These are phyloP conservation scores for Nemapogon koenigi DNA, from an alignment of 2,888 invertebrate species.

Conservation along the genomic window DNA sequence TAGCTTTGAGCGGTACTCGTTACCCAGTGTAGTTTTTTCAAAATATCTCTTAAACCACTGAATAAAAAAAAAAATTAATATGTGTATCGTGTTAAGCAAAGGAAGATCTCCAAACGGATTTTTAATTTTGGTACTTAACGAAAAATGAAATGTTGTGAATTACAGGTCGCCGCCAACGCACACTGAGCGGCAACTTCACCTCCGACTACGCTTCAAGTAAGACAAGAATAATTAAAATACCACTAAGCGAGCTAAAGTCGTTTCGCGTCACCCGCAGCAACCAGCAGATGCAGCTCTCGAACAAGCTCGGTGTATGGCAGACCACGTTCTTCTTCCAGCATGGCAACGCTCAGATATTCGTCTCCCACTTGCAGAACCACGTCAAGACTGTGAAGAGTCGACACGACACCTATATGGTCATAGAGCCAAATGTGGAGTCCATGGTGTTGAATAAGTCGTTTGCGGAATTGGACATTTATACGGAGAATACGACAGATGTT, in stretches of 20 bases:
- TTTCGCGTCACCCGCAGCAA: slow-evolving; percentile 45
- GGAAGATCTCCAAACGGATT: no score
- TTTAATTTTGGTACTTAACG: background rate
- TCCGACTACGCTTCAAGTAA: slow-evolving; percentile 48
- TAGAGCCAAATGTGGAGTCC: slow-evolving; percentile 68
- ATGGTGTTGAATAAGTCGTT: slow-evolving; percentile 81
- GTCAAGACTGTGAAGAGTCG: slow-evolving; percentile 72
- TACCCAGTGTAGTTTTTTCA: no score
- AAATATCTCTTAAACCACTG: no score
- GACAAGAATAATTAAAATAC: slow-evolving; percentile 46
- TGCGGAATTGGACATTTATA: slow-evolving; percentile 83
- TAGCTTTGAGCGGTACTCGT: no score
- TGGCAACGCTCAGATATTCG: slow-evolving; percentile 83
- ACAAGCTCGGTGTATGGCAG: slow-evolving; percentile 65
- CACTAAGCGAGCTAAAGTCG: slow-evolving; percentile 42
- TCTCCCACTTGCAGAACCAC: slow-evolving; percentile 67
- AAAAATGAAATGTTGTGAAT: background rate
- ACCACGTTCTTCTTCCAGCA: slow-evolving; percentile 88
- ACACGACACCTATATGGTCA: slow-evolving; percentile 71
- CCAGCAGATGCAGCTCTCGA: slow-evolving; percentile 52
- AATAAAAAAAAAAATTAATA: no score
- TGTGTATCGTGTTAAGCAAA: no score
- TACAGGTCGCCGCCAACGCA: slow-evolving; percentile 67
- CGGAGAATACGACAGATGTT: slow-evolving; percentile 70
- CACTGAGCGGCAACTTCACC: slow-evolving; percentile 61